Base-by-base conservation (phyloP, 2,113 vertebrate species). In the Lophochroa leadbeateri region DNA sequence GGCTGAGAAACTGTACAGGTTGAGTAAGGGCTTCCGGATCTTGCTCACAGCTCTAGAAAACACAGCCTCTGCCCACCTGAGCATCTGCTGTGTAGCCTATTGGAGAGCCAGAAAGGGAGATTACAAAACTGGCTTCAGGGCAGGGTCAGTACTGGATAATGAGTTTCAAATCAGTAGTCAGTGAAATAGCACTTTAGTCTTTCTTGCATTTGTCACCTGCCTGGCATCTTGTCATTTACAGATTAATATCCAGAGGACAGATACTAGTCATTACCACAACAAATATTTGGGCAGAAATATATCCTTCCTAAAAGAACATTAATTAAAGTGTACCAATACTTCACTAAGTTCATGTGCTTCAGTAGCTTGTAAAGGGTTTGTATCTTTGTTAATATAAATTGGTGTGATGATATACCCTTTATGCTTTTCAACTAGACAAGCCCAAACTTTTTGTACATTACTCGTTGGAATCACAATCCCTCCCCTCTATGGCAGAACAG, bases 11-110 rank as follows among this genome's bases (percentile, higher is more conserved):
- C 50, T 82, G 86, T 87, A 97, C n/a, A 97, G 86, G 52, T 43
- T 70, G 69, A 92, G 50, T 75, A 97, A 63, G 21, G 96, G 94
- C 77, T 94, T 97, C 65, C 96, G 68, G 78, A 98, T 94, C 88
- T n/a, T 92, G 68, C 74, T 93, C 39, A 97, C 88, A 13, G 90
- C 96, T 94, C 64, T 85, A 16, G 97, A 94, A 46, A 96, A n/a
- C 1, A 13, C 8, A 69, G 89, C 68, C 33, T 96, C 96, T 14
- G 93, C 93, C 97, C 98, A 97, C 24, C 81, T 94, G 67, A 97
- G 69, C 76, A 98, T 94, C 98, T 98, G 96, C 83, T 95, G 92
- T 33, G 97, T 82, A 55, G 96, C 94, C 98, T 98, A 76, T 96
- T 97, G 28, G 47, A 77, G 47, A 55, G 53, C 18, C 49, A 95